Evolutionary conservation across 1,140 invertebrate species (phyloP), one percentile per base, ranked within the genome.

Genomic region (Charaxes varanes): DNA sequence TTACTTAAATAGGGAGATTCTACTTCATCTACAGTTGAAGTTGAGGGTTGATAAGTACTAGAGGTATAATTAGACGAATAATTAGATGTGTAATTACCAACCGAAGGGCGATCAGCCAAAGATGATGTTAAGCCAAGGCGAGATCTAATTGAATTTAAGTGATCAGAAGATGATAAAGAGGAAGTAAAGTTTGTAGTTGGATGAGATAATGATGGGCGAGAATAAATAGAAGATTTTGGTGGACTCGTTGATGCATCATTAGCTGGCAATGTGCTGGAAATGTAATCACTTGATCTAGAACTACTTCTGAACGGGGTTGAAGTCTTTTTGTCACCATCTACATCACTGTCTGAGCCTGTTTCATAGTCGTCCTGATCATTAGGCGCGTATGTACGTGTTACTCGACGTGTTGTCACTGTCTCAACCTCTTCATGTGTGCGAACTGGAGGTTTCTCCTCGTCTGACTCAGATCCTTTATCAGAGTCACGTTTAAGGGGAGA

Each of bases 1-100:
- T 88, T 90, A 46, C 88, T 90, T 51, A 91, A 71, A 62, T 88
- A 91, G 22, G 90, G 90, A 46, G 88, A 89, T 61, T 90, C 87
- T 27, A 79, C 74, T 53, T 85, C 81, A 55, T 84, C 78, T 11
- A 64, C 53, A 19, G 62, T 57, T 13, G 69, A 74, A 11, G 69
- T 70, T 6, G 67, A 61, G 2, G 76, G 67, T 32, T 72, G 74
- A 36, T 73, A 80, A 49, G 56, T 66, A 47, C 37, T 74, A n/a
- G 68, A 46, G 16, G 68, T 38, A 30, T 58, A 80, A 15, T 26
- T 69, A 16, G 73, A 48, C 17, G 68, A 36, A 33, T 58, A 80
- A 16, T 24, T 69, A 14, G 71, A 68, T 6, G 58, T 63, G 22
- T 72, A 81, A 41, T 34, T 64, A 43, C 62, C 67, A 1, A 52